Evolutionary conservation across 2,113 vertebrate genomes (phyloP), one percentile per base, ranked within the genome.

Genomic region (Cacatua alba): DNA sequence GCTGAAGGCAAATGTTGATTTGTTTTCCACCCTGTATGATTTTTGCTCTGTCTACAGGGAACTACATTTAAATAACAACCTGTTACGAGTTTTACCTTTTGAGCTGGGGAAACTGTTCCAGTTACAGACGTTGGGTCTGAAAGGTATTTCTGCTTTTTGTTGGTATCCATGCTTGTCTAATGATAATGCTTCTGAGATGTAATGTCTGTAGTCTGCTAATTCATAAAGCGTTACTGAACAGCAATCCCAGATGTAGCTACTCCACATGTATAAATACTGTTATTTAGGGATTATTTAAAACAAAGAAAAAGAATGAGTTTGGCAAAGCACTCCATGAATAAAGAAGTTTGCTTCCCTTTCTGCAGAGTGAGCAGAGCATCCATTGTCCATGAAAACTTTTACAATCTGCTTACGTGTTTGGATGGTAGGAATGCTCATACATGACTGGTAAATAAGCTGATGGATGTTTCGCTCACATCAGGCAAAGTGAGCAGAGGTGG

Each of bases 41-140:
- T 98, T 97, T 98, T 97, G 80, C 52, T 96, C 95, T 97, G 33
- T 97, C 97, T 96, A 96, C 98, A 99, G 99, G 99, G 99, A 99
- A 99, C 99, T 99, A 98, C 99, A 99, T 99, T 99, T 99, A 99
- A 99, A 99, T 98, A 99, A 99, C 98, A 99, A 99, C 99, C 99
- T 99, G 99, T 99, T 99, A 98, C 99, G 99, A 98, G 99, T 99
- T 99, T 98, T 99, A 98, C 99, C 99, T 97, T 99, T 99, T 98
- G 99, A 99, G 98, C 99, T 99, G 99, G 99, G 99, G 97, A 99
- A 99, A 98, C 98, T 99, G 97, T 99, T 99, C 99, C 99, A 99
- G 98, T 99, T 99, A 98, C 99, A 99, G 98, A 99, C 99, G 95
- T 98, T 99, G 98, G 99, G 99, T 98, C 99, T 99, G 97, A 99